A percentile compares a stretch with the other conserved stretches of the same genome.
Conservation (phyloP, 2,797 vertebrate genomes). For the Decapterus maruadsi region DNA sequence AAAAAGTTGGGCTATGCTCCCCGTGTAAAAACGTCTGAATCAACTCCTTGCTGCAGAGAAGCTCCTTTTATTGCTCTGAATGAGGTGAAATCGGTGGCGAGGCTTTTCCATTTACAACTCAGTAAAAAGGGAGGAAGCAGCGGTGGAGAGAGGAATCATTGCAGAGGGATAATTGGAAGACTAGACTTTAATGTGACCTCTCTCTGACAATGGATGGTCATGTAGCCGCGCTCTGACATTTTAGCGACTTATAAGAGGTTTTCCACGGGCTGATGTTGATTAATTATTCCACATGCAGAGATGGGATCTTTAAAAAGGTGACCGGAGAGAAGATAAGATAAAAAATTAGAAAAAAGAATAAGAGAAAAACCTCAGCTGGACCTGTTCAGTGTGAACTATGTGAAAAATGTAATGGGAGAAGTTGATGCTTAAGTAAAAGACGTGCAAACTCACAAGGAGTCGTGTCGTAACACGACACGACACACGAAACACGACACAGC, state of each 20-base stretch:
- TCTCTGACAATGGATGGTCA: conserved; percentile 64
- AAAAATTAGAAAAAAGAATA: too few relatives aligned
- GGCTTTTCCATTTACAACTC: conserved; percentile 61
- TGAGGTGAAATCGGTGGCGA: conserved; percentile 42
- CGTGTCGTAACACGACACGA: too few relatives aligned
- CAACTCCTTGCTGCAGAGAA: conserved; percentile 40
- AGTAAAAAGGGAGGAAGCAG: conserved; percentile 54
- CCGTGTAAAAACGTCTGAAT: conserved; percentile 45
- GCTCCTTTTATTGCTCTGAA: conserved; percentile 48
- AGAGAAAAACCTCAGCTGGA: conserved; percentile 20
- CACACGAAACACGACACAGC: too few relatives aligned
- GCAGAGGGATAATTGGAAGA: conserved; percentile 62
- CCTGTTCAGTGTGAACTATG: background rate
- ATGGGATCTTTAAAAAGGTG: conserved; percentile 18
- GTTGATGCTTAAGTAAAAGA: background rate
- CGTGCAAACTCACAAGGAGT: background rate
- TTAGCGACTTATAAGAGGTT: conserved; percentile 54
- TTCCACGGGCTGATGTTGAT: conserved; percentile 42
- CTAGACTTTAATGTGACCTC: conserved; percentile 64
- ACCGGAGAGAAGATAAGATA: background rate
- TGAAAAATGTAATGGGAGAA: background rate
- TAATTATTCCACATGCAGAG: conserved; percentile 55
- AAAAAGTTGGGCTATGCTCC: conserved; percentile 34
- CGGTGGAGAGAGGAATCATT: conserved; percentile 53
- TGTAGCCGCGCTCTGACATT: conserved; percentile 62